phyloP scores from a whole-genome alignment of 2,113 vertebrate genomes.

The Bucco capensis region DNA sequence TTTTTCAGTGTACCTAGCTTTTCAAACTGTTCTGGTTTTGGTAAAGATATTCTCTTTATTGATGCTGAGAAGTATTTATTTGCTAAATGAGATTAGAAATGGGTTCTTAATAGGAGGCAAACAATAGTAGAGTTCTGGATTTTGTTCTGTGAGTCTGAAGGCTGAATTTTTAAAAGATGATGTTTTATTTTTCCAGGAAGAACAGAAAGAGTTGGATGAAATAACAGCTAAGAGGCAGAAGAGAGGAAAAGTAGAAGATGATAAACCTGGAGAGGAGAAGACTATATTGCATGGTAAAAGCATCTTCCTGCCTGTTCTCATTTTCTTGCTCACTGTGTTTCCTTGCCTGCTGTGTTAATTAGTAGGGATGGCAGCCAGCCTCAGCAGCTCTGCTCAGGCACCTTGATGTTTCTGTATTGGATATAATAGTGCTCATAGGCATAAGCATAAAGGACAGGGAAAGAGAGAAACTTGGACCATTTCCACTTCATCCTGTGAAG shows the following conservation, averaged over 20 bases:
- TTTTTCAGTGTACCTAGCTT: neutral
- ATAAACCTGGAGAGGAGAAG: constrained; percentile 94
- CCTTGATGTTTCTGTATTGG: constrained; percentile 2
- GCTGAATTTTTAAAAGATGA: neutral
- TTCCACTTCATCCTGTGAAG: neutral
- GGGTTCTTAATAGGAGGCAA: neutral
- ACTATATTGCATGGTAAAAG: constrained; percentile 91
- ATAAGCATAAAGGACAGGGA: neutral
- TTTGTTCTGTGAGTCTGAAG: neutral
- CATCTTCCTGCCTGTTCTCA: constrained; percentile 28
- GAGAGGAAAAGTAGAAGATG: constrained; percentile 92
- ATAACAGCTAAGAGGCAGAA: constrained; percentile 97
- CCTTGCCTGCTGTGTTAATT: constrained; percentile 42
- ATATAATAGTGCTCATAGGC: neutral
- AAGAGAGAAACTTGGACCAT: constrained; percentile 1
- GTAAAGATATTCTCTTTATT: neutral
- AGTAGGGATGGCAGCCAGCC: constrained; percentile 28
- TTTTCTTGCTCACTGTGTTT: constrained; percentile 18
- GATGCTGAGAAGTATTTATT: neutral
- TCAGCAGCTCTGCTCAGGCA: neutral
- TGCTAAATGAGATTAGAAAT: neutral
- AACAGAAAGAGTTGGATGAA: constrained; percentile 96
- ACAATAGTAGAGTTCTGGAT: neutral
- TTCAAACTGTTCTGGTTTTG: neutral
- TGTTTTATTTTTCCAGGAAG: constrained; percentile 79